Evolutionary conservation across 2,888 invertebrate genomes (phyloP).

Genomic region (Actias luna): DNA sequence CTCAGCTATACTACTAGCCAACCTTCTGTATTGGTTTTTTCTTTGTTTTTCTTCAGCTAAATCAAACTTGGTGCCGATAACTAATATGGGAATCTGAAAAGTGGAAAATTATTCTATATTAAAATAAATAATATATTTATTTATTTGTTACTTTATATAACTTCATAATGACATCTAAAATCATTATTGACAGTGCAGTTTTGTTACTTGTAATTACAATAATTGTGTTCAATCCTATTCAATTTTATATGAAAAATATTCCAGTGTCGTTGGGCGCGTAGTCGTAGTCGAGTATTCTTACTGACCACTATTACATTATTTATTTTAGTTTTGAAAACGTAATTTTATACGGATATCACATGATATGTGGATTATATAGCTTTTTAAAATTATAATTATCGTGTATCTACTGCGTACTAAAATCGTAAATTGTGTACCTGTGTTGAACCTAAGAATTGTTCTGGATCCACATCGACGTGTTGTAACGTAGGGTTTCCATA

Average conservation of each 20-base stretch:
- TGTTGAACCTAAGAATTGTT: constrained; percentile 91
- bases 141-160: no score
- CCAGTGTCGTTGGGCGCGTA: no score
- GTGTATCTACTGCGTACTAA: background rate
- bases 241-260: no score
- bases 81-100: constrained; percentile 93
- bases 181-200: no score
- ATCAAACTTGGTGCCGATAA: constrained; percentile 97
- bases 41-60: constrained; percentile 89
- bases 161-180: no score
- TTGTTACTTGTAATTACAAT: no score
- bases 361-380: background rate
- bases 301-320: background rate
- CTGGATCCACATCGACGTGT: constrained; percentile 90
- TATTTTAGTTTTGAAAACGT: background rate
- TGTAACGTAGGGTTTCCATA: constrained; percentile 66
- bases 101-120: background rate
- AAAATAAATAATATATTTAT: background rate
- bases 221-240: no score
- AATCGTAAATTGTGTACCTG: constrained; percentile 70
- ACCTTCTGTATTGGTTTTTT: constrained; percentile 79
- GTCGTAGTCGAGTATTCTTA: background rate
- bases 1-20: constrained; percentile 88
- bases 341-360: background rate
- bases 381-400: background rate